phyloP scores from a whole-genome alignment of 2,113 vertebrate species.

The Scartelaos histophorus region DNA sequence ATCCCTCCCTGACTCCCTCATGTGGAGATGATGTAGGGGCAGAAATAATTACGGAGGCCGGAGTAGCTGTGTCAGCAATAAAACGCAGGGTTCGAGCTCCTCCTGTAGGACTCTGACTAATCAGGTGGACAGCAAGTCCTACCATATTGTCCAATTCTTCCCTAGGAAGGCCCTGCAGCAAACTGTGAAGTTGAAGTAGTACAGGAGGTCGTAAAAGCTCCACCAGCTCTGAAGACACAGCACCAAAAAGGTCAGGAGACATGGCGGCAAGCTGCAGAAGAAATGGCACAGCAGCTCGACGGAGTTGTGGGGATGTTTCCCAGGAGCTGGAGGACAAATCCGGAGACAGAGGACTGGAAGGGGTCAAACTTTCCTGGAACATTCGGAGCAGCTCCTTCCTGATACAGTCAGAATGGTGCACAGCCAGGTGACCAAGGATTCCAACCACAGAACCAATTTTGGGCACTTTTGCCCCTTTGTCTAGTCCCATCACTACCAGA shows the following conservation, averaged over 20 bases:
- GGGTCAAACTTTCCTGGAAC: constrained; percentile 89
- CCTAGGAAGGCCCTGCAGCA: constrained; percentile 80
- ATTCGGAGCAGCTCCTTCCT: constrained; percentile 88
- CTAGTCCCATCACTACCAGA: constrained; percentile 62
- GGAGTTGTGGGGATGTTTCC: constrained; percentile 79
- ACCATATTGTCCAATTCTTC: constrained; percentile 90
- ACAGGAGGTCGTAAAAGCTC: constrained; percentile 84
- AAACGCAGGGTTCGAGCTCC: constrained; percentile 86
- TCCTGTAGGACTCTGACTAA: constrained; percentile 88
- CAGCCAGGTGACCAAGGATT: constrained; percentile 89
- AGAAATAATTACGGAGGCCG: constrained; percentile 88
- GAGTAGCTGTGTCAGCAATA: constrained; percentile 88
- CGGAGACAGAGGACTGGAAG: constrained; percentile 61
- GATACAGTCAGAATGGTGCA: constrained; percentile 89
- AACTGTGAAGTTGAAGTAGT: constrained; percentile 87
- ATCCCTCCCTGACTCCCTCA: constrained; percentile 88
- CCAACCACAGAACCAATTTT: constrained; percentile 94
- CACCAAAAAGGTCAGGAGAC: constrained; percentile 85
- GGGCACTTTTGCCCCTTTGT: constrained; percentile 84
- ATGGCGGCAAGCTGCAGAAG: constrained; percentile 89
- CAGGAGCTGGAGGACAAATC: constrained; percentile 68
- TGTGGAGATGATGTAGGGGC: constrained; percentile 79
- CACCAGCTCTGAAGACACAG: constrained; percentile 86
- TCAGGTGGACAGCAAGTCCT: constrained; percentile 85
- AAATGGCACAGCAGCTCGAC: constrained; percentile 86